phyloP scores from a whole-genome alignment of 37 sponge, comb jelly and placozoan genomes.

The Tethya wilhelma region DNA sequence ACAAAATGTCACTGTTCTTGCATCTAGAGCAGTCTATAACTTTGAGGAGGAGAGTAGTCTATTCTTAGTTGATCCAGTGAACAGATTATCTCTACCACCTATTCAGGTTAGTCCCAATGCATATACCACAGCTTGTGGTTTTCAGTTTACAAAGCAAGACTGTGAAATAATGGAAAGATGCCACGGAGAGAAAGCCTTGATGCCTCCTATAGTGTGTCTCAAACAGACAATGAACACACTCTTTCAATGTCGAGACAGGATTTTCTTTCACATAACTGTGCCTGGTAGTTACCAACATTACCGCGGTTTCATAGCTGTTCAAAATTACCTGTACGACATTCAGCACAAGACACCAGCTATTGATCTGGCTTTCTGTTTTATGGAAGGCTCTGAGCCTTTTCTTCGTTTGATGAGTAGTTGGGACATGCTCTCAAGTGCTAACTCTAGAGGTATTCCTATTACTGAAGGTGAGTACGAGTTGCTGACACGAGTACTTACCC shows the following conservation, averaged over 20 bases:
- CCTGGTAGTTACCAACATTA: no score
- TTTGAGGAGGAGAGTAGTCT: not conserved
- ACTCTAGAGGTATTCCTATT: not conserved
- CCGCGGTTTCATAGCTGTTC: not conserved
- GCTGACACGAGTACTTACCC: not conserved
- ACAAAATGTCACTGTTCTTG: not conserved
- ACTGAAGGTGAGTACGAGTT: constrained; percentile 13
- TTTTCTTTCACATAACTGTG: no score
- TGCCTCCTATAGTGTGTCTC: not conserved
- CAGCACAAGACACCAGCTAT: constrained; percentile 9
- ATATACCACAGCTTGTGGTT: no score
- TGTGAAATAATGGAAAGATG: no score
- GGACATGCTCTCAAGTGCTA: not conserved
- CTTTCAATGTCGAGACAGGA: no score
- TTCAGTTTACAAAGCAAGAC: no score
- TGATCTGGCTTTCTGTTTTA: constrained; percentile 15
- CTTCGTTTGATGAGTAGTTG: not conserved
- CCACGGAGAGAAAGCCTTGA: not conserved
- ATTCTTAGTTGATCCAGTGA: not conserved
- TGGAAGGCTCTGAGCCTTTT: no score
- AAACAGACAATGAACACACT: no score
- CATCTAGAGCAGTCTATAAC: not conserved
- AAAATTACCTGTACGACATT: not conserved
- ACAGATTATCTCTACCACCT: no score
- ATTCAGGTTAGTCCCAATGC: no score